Percentiles rank a stretch among this genome's conserved stretches.
Conservation (phyloP, 2,888 invertebrate genomes). For the Nomada flava region DNA sequence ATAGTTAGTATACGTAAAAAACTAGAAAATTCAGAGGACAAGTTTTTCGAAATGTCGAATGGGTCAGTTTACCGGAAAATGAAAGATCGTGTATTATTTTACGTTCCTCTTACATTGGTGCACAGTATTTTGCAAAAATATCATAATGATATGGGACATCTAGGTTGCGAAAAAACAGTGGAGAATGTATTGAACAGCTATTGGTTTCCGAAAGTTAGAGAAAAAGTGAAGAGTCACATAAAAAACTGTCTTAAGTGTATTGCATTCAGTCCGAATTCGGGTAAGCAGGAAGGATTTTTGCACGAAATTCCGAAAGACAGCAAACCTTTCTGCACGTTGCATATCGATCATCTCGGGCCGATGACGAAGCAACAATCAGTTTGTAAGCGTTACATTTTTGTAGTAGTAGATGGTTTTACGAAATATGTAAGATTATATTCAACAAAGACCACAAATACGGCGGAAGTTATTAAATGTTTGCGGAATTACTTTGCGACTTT, state of each 20-base stretch:
- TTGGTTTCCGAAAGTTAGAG: conserved; percentile 12
- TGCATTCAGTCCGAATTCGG: neutral
- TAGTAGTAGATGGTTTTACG: neutral
- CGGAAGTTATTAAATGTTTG: neutral
- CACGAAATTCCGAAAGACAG: neutral
- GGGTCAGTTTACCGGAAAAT: conserved; percentile 1
- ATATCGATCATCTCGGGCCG: too few species aligned
- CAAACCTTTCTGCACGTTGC: too few species aligned
- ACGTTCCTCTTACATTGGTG: conserved; percentile 5
- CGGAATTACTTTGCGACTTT: neutral
- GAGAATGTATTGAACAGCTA: neutral
- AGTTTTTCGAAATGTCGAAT: conserved; percentile 15
- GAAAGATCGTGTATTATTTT: conserved; percentile 2
- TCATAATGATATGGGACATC: conserved; percentile 12
- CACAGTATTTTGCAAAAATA: neutral
- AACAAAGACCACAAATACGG: neutral
- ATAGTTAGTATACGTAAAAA: neutral
- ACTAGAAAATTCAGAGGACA: conserved; percentile 3
- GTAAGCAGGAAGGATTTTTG: neutral
- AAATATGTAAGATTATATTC: neutral
- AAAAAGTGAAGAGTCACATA: neutral
- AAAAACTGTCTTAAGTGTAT: conserved; percentile 20
- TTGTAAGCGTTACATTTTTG: neutral
- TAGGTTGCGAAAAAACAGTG: neutral
- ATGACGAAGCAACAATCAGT: too few species aligned